phyloP scores from a whole-genome alignment of 2,888 invertebrate species.

The Eustalomyia histrio region DNA sequence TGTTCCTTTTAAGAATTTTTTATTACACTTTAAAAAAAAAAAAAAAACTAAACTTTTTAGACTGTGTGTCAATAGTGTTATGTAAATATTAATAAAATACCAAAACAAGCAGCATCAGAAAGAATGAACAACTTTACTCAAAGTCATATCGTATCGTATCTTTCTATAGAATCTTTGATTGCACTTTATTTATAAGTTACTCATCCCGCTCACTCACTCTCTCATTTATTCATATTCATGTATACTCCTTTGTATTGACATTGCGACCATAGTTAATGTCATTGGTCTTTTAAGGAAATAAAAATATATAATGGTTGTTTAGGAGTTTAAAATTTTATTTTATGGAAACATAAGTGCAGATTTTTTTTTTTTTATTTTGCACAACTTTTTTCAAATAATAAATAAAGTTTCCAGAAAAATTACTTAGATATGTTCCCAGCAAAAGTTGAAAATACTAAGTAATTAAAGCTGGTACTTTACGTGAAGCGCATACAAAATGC shows the following conservation, averaged over 20 bases:
- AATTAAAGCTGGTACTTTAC: no score
- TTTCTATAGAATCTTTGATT: conserved; percentile 65
- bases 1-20: conserved; percentile 31
- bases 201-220: no score
- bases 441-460: no score
- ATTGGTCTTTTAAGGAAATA: conserved; percentile 65
- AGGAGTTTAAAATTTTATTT: conserved; percentile 29
- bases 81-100: conserved; percentile 59
- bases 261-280: conserved; percentile 61
- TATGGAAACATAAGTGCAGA: not conserved
- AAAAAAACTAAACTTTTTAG: conserved; percentile 63
- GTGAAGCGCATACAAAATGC: no score
- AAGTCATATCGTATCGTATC: conserved; percentile 64
- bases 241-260: conserved; percentile 45
- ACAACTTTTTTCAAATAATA: not conserved
- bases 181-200: conserved; percentile 47
- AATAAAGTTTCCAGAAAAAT: not conserved
- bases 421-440: not conserved
- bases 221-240: conserved; percentile 19
- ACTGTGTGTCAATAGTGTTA: conserved; percentile 65
- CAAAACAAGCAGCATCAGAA: conserved; percentile 33
- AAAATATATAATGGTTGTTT: conserved; percentile 38
- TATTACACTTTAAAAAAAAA: conserved; percentile 50
- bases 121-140: conserved; percentile 50
- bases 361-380: not conserved